Percentiles rank a stretch among this genome's conserved stretches.
phyloP scores from a whole-genome alignment of 2,797 vertebrate genomes.

The Alauda arvensis region DNA sequence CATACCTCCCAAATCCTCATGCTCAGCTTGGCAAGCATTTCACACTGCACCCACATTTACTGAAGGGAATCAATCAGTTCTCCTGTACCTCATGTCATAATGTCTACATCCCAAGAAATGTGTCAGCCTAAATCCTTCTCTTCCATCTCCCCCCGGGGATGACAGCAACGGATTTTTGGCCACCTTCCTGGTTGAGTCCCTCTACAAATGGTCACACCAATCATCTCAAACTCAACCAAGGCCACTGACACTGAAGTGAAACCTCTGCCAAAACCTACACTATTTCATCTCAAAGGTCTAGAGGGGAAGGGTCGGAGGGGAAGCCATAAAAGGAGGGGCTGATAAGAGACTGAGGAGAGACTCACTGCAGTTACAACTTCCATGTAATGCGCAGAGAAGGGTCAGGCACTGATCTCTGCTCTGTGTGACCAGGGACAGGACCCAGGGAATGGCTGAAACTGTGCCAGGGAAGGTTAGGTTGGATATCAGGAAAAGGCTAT shows the following conservation, averaged over 20 bases:
- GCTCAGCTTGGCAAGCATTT: not conserved
- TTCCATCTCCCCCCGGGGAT: not conserved
- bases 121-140: not conserved
- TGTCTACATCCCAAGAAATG: not conserved
- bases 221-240: not conserved
- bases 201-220: not conserved
- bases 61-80: not conserved
- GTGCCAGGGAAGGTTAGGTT: not conserved
- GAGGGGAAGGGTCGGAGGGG: not conserved
- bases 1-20: not conserved
- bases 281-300: not conserved
- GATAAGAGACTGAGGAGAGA: not conserved
- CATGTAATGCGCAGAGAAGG: not conserved
- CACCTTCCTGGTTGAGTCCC: too few relatives aligned
- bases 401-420: not conserved
- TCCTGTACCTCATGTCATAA: not conserved
- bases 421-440: not conserved
- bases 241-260: not conserved
- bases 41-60: not conserved
- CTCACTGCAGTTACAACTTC: not conserved
- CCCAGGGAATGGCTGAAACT: not conserved
- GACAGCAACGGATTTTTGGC: not conserved
- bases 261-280: not conserved
- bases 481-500: not conserved
- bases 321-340: not conserved